Percentiles rank a stretch among this genome's conserved stretches.
Conservation (phyloP, 2,888 invertebrate genomes). For the Lepetodrilus schrolli region DNA sequence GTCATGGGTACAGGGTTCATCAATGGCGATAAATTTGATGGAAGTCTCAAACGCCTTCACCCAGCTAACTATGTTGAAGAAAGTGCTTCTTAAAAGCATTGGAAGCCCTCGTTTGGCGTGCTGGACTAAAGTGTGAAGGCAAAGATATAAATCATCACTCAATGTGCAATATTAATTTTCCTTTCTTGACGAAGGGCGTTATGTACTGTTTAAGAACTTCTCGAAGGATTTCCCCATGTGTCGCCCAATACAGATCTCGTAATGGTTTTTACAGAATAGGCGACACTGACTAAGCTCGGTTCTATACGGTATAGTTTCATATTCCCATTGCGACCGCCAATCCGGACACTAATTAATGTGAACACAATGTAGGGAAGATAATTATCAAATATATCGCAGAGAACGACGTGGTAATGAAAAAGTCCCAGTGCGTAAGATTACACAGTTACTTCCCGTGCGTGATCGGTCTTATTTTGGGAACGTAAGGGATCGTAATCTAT, state of each 20-base stretch:
- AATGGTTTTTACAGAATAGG: constrained; percentile 1
- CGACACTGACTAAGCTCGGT: neutral
- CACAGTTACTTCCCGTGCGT: constrained; percentile 9
- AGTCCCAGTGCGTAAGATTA: constrained; percentile 10
- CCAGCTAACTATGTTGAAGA: neutral
- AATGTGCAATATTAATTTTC: constrained; percentile 30
- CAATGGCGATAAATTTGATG: neutral
- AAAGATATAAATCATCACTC: constrained; percentile 29
- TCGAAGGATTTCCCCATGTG: constrained; percentile 4
- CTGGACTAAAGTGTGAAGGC: neutral
- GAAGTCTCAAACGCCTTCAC: neutral
- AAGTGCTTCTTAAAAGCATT: constrained; percentile 19
- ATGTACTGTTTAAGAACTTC: neutral
- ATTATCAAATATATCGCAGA: constrained; percentile 34
- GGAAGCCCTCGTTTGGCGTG: neutral
- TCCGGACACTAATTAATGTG: constrained; percentile 36
- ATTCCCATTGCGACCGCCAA: constrained; percentile 29
- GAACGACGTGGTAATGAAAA: constrained; percentile 26
- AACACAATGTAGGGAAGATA: constrained; percentile 29
- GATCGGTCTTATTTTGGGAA: constrained; percentile 24
- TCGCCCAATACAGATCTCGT: neutral
- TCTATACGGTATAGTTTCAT: constrained; percentile 17
- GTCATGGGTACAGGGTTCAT: constrained; percentile 10
- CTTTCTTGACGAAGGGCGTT: neutral
- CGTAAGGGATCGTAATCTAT: constrained; percentile 18